phyloP scores from a whole-genome alignment of 2,797 vertebrate genomes.

The Otus scops region DNA sequence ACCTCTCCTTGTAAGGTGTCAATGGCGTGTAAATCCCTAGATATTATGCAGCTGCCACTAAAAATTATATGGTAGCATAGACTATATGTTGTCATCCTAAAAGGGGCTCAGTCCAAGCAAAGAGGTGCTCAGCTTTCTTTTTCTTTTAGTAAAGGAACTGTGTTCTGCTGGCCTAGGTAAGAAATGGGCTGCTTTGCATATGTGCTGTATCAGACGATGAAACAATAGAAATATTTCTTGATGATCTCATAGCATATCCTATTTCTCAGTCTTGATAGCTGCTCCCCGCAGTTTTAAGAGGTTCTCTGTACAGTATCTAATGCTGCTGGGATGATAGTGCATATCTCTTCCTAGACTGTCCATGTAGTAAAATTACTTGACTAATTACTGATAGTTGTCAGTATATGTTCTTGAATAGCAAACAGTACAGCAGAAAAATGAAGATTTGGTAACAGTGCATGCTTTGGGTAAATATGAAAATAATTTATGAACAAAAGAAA shows the following conservation, averaged over 20 bases:
- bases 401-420: background rate
- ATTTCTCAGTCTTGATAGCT: background rate
- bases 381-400: background rate
- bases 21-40: background rate
- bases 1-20: fast-evolving
- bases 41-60: background rate
- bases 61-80: background rate
- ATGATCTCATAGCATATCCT: background rate
- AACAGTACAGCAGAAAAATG: background rate
- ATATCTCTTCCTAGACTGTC: background rate
- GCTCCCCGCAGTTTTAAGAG: background rate
- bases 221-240: background rate
- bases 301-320: background rate
- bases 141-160: background rate
- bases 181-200: background rate
- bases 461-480: background rate
- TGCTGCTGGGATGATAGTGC: background rate
- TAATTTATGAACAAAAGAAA: background rate
- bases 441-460: background rate
- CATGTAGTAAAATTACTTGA: background rate
- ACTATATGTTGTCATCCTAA: background rate
- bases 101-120: background rate
- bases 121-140: background rate
- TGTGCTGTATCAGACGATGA: background rate
- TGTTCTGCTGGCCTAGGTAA: background rate